Evolutionary conservation across 2,797 vertebrate species (phyloP).

Genomic region (Tapirus indicus): DNA sequence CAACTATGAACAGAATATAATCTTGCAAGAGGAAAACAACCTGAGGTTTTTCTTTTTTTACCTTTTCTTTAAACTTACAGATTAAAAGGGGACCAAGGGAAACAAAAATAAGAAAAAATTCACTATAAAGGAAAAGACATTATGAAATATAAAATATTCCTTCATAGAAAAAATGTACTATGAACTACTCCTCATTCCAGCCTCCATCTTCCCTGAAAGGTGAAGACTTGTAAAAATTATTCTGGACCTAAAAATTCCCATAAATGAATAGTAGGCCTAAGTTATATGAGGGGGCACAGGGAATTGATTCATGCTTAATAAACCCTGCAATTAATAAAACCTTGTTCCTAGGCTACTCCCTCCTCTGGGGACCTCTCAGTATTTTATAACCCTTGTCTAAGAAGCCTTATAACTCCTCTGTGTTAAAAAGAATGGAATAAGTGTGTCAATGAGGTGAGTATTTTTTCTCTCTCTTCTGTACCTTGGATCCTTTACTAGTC

Average conservation of each 20-base stretch:
- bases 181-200: background rate
- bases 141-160: slow-evolving; percentile 61
- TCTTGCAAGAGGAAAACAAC: slow-evolving; percentile 24
- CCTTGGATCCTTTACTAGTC: slow-evolving; percentile 33
- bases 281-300: slow-evolving; percentile 57
- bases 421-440: slow-evolving; percentile 60
- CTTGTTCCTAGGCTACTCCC: slow-evolving; percentile 71
- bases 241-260: slow-evolving; percentile 58
- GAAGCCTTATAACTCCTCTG: slow-evolving; percentile 71
- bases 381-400: slow-evolving; percentile 79
- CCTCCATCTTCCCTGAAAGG: slow-evolving; percentile 57
- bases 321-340: slow-evolving; percentile 83
- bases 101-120: slow-evolving; percentile 29
- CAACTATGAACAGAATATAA: background rate
- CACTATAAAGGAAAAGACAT: background rate
- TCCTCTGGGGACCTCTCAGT: slow-evolving; percentile 73
- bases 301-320: slow-evolving; percentile 83
- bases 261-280: slow-evolving; percentile 65
- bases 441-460: slow-evolving; percentile 54
- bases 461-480: slow-evolving; percentile 43
- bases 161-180: slow-evolving; percentile 26
- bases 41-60: background rate
- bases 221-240: slow-evolving; percentile 74
- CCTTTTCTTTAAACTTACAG: background rate
- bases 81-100: background rate